Base-by-base conservation (phyloP, 2,797 vertebrate species). In the Hippocampus kuda region DNA sequence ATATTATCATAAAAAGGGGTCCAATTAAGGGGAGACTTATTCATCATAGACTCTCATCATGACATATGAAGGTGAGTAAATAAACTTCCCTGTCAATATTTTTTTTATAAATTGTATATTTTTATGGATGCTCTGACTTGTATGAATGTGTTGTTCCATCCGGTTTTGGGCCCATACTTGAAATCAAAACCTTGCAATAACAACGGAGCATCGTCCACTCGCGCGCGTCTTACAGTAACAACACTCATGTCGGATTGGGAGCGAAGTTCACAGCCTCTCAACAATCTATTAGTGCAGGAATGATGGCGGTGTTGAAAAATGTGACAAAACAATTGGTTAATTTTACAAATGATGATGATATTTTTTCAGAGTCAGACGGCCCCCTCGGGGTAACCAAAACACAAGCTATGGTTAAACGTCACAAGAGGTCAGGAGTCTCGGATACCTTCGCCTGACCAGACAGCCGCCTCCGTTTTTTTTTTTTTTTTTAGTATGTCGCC, bases 311-410 rank as follows among this genome's bases (percentile, higher is more conserved):
- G 88, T 86, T 89, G 88, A 89, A 89, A 90, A 91, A 86, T 75
- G 87, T 90, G 90, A 91, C 92, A 91, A 91, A 91, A 90, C 91
- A 88, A 91, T 90, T 91, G 84, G 87, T 91, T 91, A 89, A 92
- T 90, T 91, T 92, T 91, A 92, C 84, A 93, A 92, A 93, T 91
- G 91, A 90, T 90, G 90, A 92, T 88, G 88, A 86, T 90, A 89
- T 91, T 87, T 83, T 76, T 87, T 82, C 68, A 15, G 56, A 76
- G 83, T 83, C 81, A 75, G 79, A 78, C 51, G 70, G 75, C 78
- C 86, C 86, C 86, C 77, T 67, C 30, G 67, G 89, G 89, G 90
- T 84, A 85, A 90, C 66, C 84, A 88, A 88, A 91, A 90, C 85
- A 89, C 67, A 63, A 73, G 73, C 75, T 68, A 68, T 24, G 71